A percentile compares a stretch with the other conserved stretches of the same genome.
Conservation (phyloP, 2,888 invertebrate species). For the Odontothrips loti region DNA sequence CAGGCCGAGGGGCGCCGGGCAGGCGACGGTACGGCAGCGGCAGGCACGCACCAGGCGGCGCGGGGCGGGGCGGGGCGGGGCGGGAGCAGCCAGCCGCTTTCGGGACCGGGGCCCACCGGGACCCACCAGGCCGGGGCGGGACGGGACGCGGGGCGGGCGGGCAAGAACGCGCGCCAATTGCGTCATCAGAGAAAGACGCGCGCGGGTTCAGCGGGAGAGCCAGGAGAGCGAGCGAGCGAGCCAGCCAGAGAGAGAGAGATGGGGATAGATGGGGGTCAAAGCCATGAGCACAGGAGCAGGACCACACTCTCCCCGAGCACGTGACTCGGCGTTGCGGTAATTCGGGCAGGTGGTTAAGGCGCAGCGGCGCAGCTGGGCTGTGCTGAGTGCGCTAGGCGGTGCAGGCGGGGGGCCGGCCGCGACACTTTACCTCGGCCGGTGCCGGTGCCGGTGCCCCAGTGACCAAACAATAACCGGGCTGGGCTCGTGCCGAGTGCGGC, state of each 20-base stretch:
- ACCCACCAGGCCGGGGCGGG: neutral
- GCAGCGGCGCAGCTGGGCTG: neutral
- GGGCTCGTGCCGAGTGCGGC: neutral
- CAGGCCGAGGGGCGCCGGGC: neutral
- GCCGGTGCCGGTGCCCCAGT: neutral
- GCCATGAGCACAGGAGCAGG: too few relatives aligned
- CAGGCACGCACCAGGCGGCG: neutral
- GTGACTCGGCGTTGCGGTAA: too few relatives aligned
- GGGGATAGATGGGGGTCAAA: neutral
- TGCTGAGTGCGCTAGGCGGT: too few relatives aligned
- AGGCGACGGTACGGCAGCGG: neutral
- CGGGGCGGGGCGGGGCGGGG: neutral
- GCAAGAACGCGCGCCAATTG: constrained; percentile 19
- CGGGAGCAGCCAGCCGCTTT: neutral
- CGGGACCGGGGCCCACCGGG: neutral
- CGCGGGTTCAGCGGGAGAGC: neutral
- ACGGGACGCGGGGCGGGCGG: neutral
- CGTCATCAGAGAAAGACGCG: constrained; percentile 18
- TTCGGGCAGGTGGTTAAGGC: too few relatives aligned
- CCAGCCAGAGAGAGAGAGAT: neutral
- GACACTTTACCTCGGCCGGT: neutral
- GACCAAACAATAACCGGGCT: neutral
- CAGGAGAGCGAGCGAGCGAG: neutral
- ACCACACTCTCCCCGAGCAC: too few relatives aligned
- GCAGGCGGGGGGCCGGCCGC: neutral